Percentiles rank a stretch among this genome's conserved stretches.
phyloP scores from a whole-genome alignment of 2,888 invertebrate species.

The Ectropis crepuscularia region DNA sequence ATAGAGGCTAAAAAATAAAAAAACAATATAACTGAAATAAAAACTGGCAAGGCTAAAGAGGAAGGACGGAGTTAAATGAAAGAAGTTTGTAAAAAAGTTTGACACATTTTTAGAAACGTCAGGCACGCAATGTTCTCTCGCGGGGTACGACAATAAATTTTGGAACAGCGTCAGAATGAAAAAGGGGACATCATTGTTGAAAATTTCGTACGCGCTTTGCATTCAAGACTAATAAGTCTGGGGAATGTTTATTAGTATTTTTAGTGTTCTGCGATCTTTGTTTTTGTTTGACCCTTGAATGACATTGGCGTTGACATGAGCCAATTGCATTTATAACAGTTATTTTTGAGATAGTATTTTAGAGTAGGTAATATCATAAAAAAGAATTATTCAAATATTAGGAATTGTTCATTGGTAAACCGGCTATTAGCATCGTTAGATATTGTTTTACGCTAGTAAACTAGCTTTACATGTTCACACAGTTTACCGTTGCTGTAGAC shows the following conservation, averaged over 20 bases:
- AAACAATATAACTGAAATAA: constrained; percentile 71
- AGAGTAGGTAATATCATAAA: too few relatives aligned
- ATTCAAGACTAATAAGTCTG: constrained; percentile 25
- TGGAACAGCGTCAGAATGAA: constrained; percentile 79
- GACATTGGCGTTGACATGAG: background rate
- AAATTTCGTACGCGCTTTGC: constrained; percentile 72
- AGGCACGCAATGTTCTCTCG: constrained; percentile 78
- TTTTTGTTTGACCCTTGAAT: constrained; percentile 6
- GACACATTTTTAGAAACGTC: constrained; percentile 85
- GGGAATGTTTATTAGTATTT: constrained; percentile 13
- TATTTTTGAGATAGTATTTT: too few relatives aligned
- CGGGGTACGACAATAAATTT: constrained; percentile 79
- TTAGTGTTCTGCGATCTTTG: constrained; percentile 4
- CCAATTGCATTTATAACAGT: too few relatives aligned
- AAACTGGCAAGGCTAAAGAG: constrained; percentile 75
- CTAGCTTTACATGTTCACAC: too few relatives aligned
- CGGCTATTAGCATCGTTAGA: too few relatives aligned
- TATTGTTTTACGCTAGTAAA: too few relatives aligned
- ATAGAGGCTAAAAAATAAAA: constrained; percentile 78
- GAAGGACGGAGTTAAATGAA: constrained; percentile 82
- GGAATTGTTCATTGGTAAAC: too few relatives aligned
- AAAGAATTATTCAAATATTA: too few relatives aligned
- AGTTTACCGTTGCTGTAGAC: too few relatives aligned
- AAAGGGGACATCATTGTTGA: constrained; percentile 82
- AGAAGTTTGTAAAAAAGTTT: constrained; percentile 83